phyloP scores from a whole-genome alignment of 1,140 invertebrate species.

The Maniola jurtina region DNA sequence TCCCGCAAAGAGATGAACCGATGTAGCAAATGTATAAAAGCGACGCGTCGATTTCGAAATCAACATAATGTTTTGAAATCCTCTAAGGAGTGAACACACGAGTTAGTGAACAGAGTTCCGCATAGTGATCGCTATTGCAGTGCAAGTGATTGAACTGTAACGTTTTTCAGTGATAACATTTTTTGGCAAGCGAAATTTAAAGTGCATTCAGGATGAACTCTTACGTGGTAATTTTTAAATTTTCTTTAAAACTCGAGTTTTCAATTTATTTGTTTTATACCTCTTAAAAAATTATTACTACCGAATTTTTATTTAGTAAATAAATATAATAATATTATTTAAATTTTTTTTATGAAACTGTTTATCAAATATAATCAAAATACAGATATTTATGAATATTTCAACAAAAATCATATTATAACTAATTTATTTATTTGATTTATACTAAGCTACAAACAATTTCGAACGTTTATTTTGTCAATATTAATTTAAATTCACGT shows the following conservation, averaged over 20 bases:
- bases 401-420: too few species aligned
- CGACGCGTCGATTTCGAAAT: slow-evolving; percentile 75
- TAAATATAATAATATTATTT: not conserved
- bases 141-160: slow-evolving; percentile 62
- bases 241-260: not conserved
- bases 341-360: too few species aligned
- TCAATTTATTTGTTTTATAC: not conserved
- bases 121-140: slow-evolving; percentile 59
- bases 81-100: slow-evolving; percentile 69
- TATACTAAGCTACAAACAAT: too few species aligned
- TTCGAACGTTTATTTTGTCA: too few species aligned
- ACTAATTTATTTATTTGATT: too few species aligned
- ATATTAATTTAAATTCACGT: too few species aligned
- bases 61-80: slow-evolving; percentile 73
- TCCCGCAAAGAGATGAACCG: slow-evolving; percentile 63
- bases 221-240: slow-evolving; percentile 44
- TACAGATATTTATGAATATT: too few species aligned
- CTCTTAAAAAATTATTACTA: too few species aligned
- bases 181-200: slow-evolving; percentile 28
- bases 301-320: too few species aligned
- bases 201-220: slow-evolving; percentile 60
- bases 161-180: slow-evolving; percentile 40
- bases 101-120: slow-evolving; percentile 60
- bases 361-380: too few species aligned
- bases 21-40: slow-evolving; percentile 78